Evolutionary conservation across 2,888 invertebrate genomes (phyloP).

Genomic region (Lasioglossum lativentre): DNA sequence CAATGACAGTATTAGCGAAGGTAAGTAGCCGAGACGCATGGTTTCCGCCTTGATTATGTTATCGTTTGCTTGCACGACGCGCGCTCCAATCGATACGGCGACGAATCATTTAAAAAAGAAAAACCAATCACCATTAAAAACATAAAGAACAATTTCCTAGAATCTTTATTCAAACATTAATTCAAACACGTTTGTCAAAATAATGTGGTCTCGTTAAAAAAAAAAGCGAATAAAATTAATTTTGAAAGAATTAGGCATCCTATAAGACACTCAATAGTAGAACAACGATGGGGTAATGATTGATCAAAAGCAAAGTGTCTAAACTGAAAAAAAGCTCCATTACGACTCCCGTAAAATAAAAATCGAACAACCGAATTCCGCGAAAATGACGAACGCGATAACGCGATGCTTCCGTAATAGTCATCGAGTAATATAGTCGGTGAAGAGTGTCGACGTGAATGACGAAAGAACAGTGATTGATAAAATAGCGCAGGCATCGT

Average conservation of each 20-base stretch:
- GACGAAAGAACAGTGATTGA: slow-evolving; percentile 1
- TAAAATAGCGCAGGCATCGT: slow-evolving; percentile 8
- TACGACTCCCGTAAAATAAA: no score
- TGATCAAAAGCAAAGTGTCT: no score
- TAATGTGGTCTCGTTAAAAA: not conserved
- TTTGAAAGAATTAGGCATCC: no score
- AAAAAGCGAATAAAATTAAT: not conserved
- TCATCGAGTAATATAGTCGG: not conserved
- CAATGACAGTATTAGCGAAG: slow-evolving; percentile 77
- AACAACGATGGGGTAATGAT: no score
- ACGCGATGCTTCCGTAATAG: not conserved
- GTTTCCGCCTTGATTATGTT: slow-evolving; percentile 60
- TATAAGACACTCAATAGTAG: no score
- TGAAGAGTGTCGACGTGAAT: not conserved
- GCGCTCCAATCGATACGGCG: not conserved
- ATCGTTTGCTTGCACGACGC: slow-evolving; percentile 29
- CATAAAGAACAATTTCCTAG: not conserved
- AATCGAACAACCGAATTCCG: not conserved
- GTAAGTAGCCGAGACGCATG: slow-evolving; percentile 73
- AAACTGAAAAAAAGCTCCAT: no score
- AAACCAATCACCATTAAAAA: not conserved
- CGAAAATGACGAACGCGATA: not conserved
- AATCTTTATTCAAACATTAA: not conserved
- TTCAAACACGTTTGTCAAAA: not conserved
- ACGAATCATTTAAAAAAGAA: not conserved